phyloP scores from a whole-genome alignment of 2,888 invertebrate genomes.

The Phortica magna region DNA sequence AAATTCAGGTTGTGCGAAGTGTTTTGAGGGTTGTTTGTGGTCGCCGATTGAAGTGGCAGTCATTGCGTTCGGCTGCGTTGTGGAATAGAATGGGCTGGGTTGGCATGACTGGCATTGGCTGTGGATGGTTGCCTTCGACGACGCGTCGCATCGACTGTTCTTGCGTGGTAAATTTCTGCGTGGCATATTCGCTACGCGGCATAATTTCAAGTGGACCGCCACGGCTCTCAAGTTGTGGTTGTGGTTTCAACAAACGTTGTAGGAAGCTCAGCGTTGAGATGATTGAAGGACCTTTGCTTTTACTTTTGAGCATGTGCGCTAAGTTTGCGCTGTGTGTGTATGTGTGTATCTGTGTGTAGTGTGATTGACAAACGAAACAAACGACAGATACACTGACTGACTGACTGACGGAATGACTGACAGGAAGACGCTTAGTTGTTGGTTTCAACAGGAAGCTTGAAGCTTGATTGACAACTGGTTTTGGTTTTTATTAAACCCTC shows the following conservation, averaged over 20 bases:
- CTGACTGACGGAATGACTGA: not conserved
- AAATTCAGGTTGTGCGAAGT: slow-evolving; percentile 10
- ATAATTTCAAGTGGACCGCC: slow-evolving; percentile 70
- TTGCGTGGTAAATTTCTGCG: slow-evolving; percentile 30
- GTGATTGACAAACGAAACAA: too few relatives aligned
- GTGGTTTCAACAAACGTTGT: slow-evolving; percentile 35
- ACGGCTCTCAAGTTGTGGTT: slow-evolving; percentile 30
- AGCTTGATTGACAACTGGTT: not conserved
- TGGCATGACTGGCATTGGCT: not conserved
- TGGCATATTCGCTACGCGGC: slow-evolving; percentile 54
- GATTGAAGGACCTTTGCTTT: slow-evolving; percentile 17
- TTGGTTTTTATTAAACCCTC: not conserved
- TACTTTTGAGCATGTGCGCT: not conserved
- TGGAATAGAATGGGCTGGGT: slow-evolving; percentile 48
- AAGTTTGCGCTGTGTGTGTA: not conserved
- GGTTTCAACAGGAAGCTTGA: not conserved
- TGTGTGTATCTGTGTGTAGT: not conserved
- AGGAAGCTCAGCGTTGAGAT: slow-evolving; percentile 17
- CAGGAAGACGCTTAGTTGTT: not conserved
- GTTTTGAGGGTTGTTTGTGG: slow-evolving; percentile 64
- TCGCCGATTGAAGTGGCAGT: slow-evolving; percentile 57
- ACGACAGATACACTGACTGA: not conserved
- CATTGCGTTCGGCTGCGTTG: slow-evolving; percentile 53
- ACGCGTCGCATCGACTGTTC: not conserved
- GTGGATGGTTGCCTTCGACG: not conserved